Conservation (phyloP, 2,888 invertebrate genomes). For the Taenaris catops region DNA sequence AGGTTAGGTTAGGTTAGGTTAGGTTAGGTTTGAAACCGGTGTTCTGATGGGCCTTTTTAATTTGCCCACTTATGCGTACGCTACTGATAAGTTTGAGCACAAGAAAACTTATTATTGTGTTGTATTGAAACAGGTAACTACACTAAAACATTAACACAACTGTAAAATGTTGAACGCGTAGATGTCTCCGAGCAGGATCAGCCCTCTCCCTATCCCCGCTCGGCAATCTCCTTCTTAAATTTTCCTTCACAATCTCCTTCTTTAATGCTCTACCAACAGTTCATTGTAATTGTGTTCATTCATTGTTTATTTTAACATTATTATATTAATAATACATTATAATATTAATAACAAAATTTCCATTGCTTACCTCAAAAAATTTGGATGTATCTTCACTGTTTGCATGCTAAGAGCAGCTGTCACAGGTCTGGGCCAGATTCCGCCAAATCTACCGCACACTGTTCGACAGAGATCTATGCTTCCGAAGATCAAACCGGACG, state of each 20-base stretch:
- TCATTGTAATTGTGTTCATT: too few relatives aligned
- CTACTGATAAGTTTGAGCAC: constrained; percentile 47
- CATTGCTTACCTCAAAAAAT: constrained; percentile 64
- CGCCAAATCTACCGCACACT: constrained; percentile 83
- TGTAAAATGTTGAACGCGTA: too few relatives aligned
- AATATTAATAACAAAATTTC: too few relatives aligned
- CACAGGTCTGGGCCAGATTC: constrained; percentile 86
- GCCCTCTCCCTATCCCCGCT: too few relatives aligned
- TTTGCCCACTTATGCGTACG: constrained; percentile 47
- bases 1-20: too few relatives aligned
- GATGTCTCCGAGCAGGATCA: too few relatives aligned
- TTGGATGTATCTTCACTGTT: constrained; percentile 79
- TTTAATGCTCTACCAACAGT: too few relatives aligned
- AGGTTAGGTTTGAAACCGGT: too few relatives aligned
- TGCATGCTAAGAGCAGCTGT: constrained; percentile 58
- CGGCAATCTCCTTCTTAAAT: too few relatives aligned
- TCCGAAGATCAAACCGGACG: constrained; percentile 36
- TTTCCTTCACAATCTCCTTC: too few relatives aligned
- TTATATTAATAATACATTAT: too few relatives aligned
- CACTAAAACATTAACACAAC: constrained; percentile 30
- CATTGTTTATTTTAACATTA: too few relatives aligned
- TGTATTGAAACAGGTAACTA: constrained; percentile 42
- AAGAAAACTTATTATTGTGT: constrained; percentile 56
- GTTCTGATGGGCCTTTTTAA: constrained; percentile 43
- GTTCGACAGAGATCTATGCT: constrained; percentile 83